A percentile compares a stretch with the other conserved stretches of the same genome.
These are phyloP conservation scores for Ondatra zibethicus DNA, from an alignment of 2,113 vertebrate genomes.

Conservation along the genomic window DNA sequence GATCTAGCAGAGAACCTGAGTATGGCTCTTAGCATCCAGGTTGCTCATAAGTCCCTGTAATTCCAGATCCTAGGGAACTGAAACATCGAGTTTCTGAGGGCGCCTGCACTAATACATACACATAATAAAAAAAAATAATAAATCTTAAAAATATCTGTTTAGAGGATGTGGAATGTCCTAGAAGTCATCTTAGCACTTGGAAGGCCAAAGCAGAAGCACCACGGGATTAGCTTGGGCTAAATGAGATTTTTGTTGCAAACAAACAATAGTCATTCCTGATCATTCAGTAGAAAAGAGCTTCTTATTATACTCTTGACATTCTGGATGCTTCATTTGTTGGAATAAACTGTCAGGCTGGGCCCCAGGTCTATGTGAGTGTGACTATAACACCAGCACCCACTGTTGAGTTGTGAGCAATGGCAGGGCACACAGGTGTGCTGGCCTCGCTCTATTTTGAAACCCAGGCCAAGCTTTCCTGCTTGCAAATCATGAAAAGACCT, in stretches of 20 bases:
- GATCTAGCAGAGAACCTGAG: not conserved
- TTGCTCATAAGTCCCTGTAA: not conserved
- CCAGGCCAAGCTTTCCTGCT: not conserved
- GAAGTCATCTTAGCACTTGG: not conserved
- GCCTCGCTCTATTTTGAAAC: not conserved
- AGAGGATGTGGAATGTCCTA: not conserved
- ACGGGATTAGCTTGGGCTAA: not conserved
- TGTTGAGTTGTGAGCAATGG: not conserved
- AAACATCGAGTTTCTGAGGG: too few species aligned
- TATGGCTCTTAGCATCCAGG: not conserved
- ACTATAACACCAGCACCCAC: not conserved
- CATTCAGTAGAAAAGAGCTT: not conserved
- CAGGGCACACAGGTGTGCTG: not conserved
- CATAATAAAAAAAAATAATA: not conserved
- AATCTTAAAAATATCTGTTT: not conserved
- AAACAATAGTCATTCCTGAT: not conserved
- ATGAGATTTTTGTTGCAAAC: not conserved
- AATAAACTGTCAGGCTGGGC: not conserved
- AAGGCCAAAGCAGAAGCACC: not conserved
- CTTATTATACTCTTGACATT: not conserved
- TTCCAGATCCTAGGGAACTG: not conserved
- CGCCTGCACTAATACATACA: not conserved
- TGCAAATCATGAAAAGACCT: conserved; percentile 14
- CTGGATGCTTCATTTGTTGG: not conserved
- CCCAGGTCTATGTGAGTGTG: not conserved